Percentiles rank a stretch among this genome's conserved stretches.
Evolutionary conservation across 1,140 invertebrate genomes (phyloP).

Genomic region (Pollicipes pollicipes): DNA sequence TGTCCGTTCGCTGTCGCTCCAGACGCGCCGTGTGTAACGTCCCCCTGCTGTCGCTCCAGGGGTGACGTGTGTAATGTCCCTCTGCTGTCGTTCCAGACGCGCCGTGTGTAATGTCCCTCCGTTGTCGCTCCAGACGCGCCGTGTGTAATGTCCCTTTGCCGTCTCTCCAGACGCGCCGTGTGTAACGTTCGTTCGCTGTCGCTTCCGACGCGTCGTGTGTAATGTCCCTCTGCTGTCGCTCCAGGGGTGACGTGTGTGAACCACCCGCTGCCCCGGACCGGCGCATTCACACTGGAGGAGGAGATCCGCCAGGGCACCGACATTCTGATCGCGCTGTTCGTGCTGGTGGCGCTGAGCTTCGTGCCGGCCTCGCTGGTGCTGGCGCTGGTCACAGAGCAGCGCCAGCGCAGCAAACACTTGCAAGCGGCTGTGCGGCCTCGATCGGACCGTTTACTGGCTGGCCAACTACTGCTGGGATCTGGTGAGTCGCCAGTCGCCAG

Average conservation of each 20-base stretch:
- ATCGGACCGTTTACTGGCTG: neutral
- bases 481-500: neutral
- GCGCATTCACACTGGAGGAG: neutral
- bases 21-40: too few relatives aligned
- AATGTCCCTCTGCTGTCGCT: too few relatives aligned
- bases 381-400: neutral
- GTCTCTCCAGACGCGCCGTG: too few relatives aligned
- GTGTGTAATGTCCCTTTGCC: too few relatives aligned
- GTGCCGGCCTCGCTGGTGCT: neutral
- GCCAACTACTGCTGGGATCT: slow-evolving; percentile 1
- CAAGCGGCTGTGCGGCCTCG: neutral
- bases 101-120: too few relatives aligned
- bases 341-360: neutral
- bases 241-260: neutral
- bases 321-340: neutral
- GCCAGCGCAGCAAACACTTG: neutral
- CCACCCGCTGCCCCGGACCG: neutral
- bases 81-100: too few relatives aligned
- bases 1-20: too few relatives aligned
- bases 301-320: neutral
- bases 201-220: too few relatives aligned
- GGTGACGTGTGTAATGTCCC: too few relatives aligned
- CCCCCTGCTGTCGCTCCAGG: too few relatives aligned
- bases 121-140: too few relatives aligned
- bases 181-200: too few relatives aligned